Percentiles rank a stretch among this genome's conserved stretches.
Conservation (phyloP, 2,888 invertebrate genomes). For the Charanyca ferruginea region DNA sequence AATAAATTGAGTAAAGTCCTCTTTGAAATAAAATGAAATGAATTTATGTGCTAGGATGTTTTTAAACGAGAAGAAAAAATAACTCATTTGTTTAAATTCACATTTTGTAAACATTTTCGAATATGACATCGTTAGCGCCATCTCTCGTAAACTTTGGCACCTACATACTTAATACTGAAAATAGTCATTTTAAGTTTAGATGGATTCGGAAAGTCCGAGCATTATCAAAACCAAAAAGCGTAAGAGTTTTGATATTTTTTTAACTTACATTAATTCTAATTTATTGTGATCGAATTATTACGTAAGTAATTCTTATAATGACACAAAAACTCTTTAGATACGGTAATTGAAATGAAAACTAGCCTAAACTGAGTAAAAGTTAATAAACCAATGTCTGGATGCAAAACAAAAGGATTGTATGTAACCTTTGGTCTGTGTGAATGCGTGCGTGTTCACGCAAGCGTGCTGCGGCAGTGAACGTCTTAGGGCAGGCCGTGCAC, state of each 20-base stretch:
- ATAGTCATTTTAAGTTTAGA: neutral
- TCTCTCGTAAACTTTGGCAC: conserved; percentile 33
- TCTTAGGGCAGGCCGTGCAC: conserved; percentile 88
- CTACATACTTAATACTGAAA: conserved; percentile 11
- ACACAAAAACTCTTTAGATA: neutral
- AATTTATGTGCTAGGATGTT: too few relatives aligned
- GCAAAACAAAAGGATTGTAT: conserved; percentile 63
- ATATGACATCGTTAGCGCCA: conserved; percentile 36
- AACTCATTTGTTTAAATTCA: too few relatives aligned
- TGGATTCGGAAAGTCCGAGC: neutral
- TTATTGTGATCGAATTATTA: too few relatives aligned
- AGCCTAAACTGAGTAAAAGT: conserved; percentile 10
- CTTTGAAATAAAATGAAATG: neutral
- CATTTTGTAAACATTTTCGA: neutral
- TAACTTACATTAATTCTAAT: too few relatives aligned
- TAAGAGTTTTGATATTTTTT: neutral
- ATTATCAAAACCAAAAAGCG: neutral
- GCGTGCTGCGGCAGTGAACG: conserved; percentile 89
- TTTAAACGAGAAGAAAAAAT: too few relatives aligned
- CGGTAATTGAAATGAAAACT: conserved; percentile 1
- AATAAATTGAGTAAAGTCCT: too few relatives aligned
- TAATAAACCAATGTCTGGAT: conserved; percentile 36
- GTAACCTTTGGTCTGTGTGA: conserved; percentile 89
- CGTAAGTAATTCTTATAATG: neutral
- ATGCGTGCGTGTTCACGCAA: conserved; percentile 88